Conservation (phyloP, 1,140 invertebrate species). For the Idris sp. region DNA sequence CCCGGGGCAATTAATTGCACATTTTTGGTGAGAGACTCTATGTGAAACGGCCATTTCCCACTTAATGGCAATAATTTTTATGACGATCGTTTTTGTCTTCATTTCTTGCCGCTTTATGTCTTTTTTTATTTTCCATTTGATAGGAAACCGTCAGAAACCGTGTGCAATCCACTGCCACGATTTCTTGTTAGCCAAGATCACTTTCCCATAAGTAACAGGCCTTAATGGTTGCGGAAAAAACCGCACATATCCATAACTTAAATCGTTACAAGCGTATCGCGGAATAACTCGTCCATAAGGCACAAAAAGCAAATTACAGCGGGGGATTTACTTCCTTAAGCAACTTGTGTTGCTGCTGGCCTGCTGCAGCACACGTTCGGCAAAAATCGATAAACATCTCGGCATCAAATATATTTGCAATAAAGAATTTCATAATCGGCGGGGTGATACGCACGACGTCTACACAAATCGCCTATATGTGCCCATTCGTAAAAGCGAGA, state of each 20-base stretch:
- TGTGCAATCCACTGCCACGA: slow-evolving; percentile 15
- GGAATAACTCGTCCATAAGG: slow-evolving; percentile 42
- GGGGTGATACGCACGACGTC: slow-evolving; percentile 51
- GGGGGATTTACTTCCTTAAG: slow-evolving; percentile 33
- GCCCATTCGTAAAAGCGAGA: slow-evolving; percentile 49
- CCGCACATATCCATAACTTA: slow-evolving; percentile 41
- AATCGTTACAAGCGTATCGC: slow-evolving; percentile 51
- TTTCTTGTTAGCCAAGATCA: slow-evolving; percentile 29
- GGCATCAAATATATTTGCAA: slow-evolving; percentile 55
- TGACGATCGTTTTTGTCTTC: no score
- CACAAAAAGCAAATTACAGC: slow-evolving; percentile 57
- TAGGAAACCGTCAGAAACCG: slow-evolving; percentile 1
- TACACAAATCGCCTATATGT: slow-evolving; percentile 43
- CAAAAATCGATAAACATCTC: slow-evolving; percentile 58
- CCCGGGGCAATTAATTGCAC: no score
- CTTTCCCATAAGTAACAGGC: slow-evolving; percentile 22
- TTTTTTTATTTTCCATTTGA: neutral
- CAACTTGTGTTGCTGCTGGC: no score
- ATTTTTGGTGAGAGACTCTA: no score
- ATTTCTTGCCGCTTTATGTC: no score
- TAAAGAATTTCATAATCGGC: slow-evolving; percentile 58
- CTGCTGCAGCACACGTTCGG: slow-evolving; percentile 14
- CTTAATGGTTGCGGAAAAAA: slow-evolving; percentile 40
- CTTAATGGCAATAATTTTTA: no score
- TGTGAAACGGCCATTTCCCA: no score